phyloP scores from a whole-genome alignment of 2,113 vertebrate genomes.

The Glareola pratincola region DNA sequence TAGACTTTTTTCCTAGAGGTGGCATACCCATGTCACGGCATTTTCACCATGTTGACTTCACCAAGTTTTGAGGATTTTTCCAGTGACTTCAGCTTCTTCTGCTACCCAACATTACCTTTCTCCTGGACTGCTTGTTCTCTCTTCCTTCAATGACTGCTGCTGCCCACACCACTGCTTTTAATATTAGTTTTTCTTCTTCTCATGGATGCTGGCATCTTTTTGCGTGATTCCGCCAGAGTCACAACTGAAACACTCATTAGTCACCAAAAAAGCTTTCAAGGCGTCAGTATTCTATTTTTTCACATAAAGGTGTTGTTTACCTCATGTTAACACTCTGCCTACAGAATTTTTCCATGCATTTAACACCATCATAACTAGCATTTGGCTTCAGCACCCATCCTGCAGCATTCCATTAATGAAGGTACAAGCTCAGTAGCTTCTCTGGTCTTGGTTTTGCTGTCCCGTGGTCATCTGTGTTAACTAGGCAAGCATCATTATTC shows the following conservation, averaged over 20 bases:
- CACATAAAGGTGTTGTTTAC: not conserved
- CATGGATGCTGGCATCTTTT: rapidly evolving
- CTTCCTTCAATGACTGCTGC: not conserved
- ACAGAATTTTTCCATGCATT: not conserved
- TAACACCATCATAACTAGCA: not conserved
- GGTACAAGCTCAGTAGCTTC: rapidly evolving
- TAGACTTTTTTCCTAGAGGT: not conserved
- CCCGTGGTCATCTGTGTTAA: not conserved
- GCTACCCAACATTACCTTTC: not conserved
- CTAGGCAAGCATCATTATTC: not conserved
- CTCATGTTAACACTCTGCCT: not conserved
- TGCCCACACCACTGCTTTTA: not conserved
- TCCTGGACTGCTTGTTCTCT: not conserved
- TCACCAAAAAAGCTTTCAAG: not conserved
- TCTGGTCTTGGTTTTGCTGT: rapidly evolving
- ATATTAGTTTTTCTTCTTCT: not conserved
- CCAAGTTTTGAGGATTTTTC: not conserved
- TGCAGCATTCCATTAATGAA: not conserved
- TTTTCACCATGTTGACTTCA: not conserved
- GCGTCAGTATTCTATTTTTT: not conserved
- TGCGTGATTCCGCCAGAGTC: rapidly evolving
- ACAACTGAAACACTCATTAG: not conserved
- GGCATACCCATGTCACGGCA: rapidly evolving
- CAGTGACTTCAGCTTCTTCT: not conserved
- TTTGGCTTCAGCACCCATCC: not conserved